A percentile compares a stretch with the other conserved stretches of the same genome.
Evolutionary conservation across 2,113 vertebrate genomes (phyloP).

Genomic region (Microtus montanus): DNA sequence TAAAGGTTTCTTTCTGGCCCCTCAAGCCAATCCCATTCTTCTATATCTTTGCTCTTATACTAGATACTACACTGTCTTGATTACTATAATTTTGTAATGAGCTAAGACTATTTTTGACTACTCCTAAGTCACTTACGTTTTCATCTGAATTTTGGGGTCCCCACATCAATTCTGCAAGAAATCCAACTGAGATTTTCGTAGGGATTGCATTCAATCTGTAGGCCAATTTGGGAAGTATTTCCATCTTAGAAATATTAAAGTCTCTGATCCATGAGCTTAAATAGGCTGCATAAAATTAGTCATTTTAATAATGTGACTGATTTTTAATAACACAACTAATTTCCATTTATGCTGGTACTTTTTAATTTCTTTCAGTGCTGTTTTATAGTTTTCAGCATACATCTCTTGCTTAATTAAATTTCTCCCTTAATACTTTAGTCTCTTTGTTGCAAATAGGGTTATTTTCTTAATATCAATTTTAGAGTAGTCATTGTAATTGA

Average conservation of each 20-base stretch:
- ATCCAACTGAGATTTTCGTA: constrained; percentile 30
- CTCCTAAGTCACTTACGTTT: not conserved
- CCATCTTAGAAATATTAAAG: constrained; percentile 39
- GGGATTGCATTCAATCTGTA: constrained; percentile 49
- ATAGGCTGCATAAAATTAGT: not conserved
- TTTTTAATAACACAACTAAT: constrained; percentile 44
- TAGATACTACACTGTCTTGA: not conserved
- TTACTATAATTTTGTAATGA: constrained; percentile 40
- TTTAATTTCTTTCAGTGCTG: constrained; percentile 3
- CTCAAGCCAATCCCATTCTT: not conserved
- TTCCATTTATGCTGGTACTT: constrained; percentile 29
- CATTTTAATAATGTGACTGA: constrained; percentile 33
- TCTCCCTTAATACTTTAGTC: constrained; percentile 24
- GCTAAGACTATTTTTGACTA: not conserved
- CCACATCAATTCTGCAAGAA: constrained; percentile 22
- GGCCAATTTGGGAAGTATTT: constrained; percentile 28
- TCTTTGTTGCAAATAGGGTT: constrained; percentile 44
- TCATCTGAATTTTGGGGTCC: constrained; percentile 12
- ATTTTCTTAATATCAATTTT: constrained; percentile 50
- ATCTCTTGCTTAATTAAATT: constrained; percentile 22
- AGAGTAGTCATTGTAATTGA: constrained; percentile 37
- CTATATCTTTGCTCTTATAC: not conserved
- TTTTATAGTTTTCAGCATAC: constrained; percentile 43
- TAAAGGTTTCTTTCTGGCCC: constrained; percentile 12
- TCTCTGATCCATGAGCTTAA: constrained; percentile 44